Percentiles rank a stretch among this genome's conserved stretches.
phyloP scores from a whole-genome alignment of 2,888 invertebrate species.

The Drosophila kokeensis region DNA sequence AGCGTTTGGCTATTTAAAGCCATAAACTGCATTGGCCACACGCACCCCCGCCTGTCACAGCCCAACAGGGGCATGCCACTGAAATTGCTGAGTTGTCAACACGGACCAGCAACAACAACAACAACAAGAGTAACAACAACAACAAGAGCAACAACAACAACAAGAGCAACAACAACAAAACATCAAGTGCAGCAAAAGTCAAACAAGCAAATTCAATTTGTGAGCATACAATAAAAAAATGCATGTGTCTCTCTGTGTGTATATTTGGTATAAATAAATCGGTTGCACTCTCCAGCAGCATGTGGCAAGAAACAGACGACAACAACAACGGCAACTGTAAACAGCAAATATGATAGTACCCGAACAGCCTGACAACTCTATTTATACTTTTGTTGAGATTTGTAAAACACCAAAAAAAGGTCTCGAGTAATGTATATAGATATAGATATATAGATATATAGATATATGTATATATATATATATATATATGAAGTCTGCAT shows the following conservation, averaged over 20 bases:
- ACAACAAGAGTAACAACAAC: constrained; percentile 19
- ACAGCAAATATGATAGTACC: not conserved
- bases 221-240: constrained; percentile 40
- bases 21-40: constrained; percentile 64
- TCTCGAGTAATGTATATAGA: too few relatives aligned
- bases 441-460: too few relatives aligned
- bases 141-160: not conserved
- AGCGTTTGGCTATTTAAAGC: constrained; percentile 53
- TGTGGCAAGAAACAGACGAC: constrained; percentile 62
- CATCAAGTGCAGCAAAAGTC: constrained; percentile 22
- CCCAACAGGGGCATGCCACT: constrained; percentile 29
- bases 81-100: constrained; percentile 60
- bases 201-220: constrained; percentile 70
- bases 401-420: not conserved
- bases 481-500: too few relatives aligned
- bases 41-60: not conserved
- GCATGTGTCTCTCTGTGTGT: constrained; percentile 1
- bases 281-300: constrained; percentile 66
- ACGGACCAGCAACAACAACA: constrained; percentile 9
- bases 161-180: constrained; percentile 8
- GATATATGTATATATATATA: not conserved
- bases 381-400: not conserved
- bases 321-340: constrained; percentile 7
- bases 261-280: constrained; percentile 66
- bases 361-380: not conserved